Conservation (phyloP, 2,113 vertebrate genomes). For the Arvicanthis niloticus region DNA sequence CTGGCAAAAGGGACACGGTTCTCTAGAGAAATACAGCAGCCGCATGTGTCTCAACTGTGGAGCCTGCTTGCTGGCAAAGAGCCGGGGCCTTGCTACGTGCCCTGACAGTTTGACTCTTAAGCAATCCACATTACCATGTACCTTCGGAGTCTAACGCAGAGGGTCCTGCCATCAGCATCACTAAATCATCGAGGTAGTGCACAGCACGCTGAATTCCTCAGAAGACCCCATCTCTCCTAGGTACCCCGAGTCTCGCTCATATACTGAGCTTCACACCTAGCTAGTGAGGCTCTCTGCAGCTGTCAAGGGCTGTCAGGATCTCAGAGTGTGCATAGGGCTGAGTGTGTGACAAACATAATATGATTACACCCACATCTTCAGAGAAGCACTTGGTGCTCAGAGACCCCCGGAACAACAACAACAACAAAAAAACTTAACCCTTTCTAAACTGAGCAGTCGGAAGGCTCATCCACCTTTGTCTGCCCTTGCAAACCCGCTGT, state of each 20-base stretch:
- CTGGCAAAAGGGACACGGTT: neutral
- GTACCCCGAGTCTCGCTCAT: neutral
- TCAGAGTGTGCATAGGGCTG: neutral
- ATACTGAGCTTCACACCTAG: neutral
- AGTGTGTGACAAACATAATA: neutral
- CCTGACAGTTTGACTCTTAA: fast-evolving
- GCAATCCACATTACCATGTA: fast-evolving
- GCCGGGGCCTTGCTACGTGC: neutral
- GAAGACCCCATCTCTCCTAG: neutral
- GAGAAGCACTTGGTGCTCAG: neutral
- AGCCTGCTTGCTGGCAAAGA: neutral
- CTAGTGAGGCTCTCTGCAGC: neutral
- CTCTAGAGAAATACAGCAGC: neutral
- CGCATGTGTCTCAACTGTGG: fast-evolving
- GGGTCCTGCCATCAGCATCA: too few species aligned
- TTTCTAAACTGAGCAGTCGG: too few species aligned
- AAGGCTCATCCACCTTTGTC: neutral
- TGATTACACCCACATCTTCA: neutral
- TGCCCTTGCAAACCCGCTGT: neutral
- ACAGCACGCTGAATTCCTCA: fast-evolving
- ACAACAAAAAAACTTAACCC: neutral
- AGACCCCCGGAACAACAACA: neutral
- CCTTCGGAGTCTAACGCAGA: fast-evolving
- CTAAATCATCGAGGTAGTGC: neutral
- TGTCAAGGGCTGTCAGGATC: neutral